Evolutionary conservation across 1,140 invertebrate species (phyloP).

Genomic region (Lordiphosa clarofinis): DNA sequence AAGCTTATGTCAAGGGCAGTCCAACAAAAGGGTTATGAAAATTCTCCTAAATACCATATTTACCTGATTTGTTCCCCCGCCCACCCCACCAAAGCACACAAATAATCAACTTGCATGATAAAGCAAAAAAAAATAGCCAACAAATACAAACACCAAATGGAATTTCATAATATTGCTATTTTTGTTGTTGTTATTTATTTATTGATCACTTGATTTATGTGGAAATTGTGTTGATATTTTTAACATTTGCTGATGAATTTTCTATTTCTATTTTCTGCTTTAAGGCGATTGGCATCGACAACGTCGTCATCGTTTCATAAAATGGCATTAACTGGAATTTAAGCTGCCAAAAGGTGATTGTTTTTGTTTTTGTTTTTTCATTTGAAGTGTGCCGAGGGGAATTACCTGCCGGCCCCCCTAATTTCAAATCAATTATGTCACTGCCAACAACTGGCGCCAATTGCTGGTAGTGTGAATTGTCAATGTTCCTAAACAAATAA

Average conservation of each 20-base stretch:
- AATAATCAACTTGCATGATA: constrained; percentile 38
- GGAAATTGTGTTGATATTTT: constrained; percentile 56
- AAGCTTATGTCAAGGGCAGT: constrained; percentile 10
- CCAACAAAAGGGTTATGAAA: neutral
- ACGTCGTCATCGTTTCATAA: constrained; percentile 38
- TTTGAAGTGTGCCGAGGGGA: constrained; percentile 50
- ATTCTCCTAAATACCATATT: neutral
- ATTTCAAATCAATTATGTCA: constrained; percentile 46
- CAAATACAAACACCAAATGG: constrained; percentile 8
- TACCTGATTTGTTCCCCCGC: neutral
- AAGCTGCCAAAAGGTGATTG: constrained; percentile 41
- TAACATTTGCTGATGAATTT: constrained; percentile 60
- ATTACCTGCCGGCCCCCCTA: constrained; percentile 7
- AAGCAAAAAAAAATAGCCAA: constrained; percentile 22
- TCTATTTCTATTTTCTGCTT: constrained; percentile 51
- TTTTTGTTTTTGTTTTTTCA: constrained; percentile 7
- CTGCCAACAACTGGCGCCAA: constrained; percentile 29
- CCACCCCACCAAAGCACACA: neutral
- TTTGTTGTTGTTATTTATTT: constrained; percentile 35
- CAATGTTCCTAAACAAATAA: constrained; percentile 15
- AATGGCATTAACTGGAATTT: constrained; percentile 62
- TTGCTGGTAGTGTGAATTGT: constrained; percentile 4
- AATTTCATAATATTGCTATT: constrained; percentile 21
- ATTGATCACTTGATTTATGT: constrained; percentile 63
- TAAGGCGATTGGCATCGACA: constrained; percentile 19